Conservation (phyloP, 2,113 vertebrate genomes). For the Halichoerus grypus region DNA sequence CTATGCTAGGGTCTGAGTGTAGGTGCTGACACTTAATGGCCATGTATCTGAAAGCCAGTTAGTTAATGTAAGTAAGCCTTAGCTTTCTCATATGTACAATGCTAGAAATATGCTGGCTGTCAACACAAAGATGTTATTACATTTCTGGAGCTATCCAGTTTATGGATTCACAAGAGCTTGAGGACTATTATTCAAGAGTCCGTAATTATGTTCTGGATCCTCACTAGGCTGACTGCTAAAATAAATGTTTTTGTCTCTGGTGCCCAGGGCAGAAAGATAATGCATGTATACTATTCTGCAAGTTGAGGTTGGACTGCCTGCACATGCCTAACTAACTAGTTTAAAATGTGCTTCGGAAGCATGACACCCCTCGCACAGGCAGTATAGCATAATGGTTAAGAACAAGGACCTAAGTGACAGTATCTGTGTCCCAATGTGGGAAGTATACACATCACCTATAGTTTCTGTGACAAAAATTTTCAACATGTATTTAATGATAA, state of each 20-base stretch:
- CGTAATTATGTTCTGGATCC: background rate
- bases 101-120: background rate
- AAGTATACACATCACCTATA: background rate
- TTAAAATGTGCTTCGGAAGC: conserved; percentile 46
- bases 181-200: background rate
- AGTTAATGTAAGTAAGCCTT: background rate
- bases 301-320: background rate
- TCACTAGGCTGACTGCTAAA: background rate
- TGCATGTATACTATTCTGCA: background rate
- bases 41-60: background rate
- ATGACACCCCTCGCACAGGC: background rate
- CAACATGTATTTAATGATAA: conserved; percentile 47
- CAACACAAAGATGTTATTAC: background rate
- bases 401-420: background rate
- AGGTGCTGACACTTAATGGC: background rate
- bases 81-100: background rate
- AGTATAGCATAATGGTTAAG: conserved; percentile 27
- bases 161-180: background rate
- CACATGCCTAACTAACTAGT: background rate
- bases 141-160: conserved; percentile 5
- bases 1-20: background rate
- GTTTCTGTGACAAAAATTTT: conserved; percentile 25
- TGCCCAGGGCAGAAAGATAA: conserved; percentile 22
- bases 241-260: background rate
- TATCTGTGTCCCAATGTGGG: background rate